These are phyloP conservation scores for Steinernema feltiae DNA, from an alignment of 1,140 invertebrate species.

Conservation along the genomic window DNA sequence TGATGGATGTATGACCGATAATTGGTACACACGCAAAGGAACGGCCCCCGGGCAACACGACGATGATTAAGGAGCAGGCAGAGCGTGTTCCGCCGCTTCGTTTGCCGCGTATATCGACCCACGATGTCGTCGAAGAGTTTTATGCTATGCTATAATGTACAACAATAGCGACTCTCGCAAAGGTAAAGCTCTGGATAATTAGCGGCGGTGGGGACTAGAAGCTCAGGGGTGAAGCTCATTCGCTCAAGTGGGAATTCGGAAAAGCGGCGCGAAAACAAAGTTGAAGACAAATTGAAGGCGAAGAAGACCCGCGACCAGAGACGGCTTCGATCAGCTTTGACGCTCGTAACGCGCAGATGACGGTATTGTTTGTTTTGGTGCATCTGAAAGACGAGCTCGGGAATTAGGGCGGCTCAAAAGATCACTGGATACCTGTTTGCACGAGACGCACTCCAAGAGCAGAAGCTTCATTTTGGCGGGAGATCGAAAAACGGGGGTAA, in stretches of 20 bases:
- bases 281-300: constrained; percentile 53
- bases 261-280: constrained; percentile 46
- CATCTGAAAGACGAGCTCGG: constrained; percentile 27
- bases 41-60: neutral
- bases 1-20: constrained; percentile 10
- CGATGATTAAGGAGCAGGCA: constrained; percentile 14
- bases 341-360: constrained; percentile 41
- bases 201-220: neutral
- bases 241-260: constrained; percentile 8
- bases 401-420: no score
- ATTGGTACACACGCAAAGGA: no score
- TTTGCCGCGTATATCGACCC: neutral
- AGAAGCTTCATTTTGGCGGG: constrained; percentile 46
- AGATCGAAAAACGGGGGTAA: constrained; percentile 51
- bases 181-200: neutral
- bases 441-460: constrained; percentile 49
- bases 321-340: constrained; percentile 37
- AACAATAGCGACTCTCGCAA: neutral
- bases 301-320: constrained; percentile 46
- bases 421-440: constrained; percentile 48
- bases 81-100: neutral
- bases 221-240: neutral
- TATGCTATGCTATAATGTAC: no score
- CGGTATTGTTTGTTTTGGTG: constrained; percentile 34
- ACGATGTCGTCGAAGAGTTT: no score